phyloP scores from a whole-genome alignment of 2,797 vertebrate genomes.

The Heterohyrax brucei region DNA sequence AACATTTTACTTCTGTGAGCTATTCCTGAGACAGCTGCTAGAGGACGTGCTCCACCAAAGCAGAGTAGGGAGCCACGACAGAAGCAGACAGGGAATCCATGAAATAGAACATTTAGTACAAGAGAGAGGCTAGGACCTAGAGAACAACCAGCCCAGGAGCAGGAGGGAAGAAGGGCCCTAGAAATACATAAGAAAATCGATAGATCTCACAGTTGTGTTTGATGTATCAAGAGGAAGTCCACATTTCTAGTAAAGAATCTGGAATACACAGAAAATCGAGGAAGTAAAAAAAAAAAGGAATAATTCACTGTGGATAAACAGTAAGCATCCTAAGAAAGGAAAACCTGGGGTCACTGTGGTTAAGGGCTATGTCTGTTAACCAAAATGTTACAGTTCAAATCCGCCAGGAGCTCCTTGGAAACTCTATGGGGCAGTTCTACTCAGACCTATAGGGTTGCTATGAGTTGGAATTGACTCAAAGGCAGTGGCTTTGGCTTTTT shows the following conservation, averaged over 20 bases:
- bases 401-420: too few species aligned
- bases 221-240: neutral
- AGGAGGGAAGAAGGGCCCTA: neutral
- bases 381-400: too few species aligned
- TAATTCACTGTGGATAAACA: neutral
- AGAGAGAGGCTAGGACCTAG: neutral
- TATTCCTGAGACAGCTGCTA: neutral
- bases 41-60: neutral
- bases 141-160: neutral
- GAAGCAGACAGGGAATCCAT: neutral
- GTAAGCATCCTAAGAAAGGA: neutral
- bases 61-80: neutral
- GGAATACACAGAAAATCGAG: neutral
- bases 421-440: too few species aligned
- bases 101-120: neutral
- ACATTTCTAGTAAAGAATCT: neutral
- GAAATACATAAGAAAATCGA: neutral
- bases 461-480: too few species aligned
- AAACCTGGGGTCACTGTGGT: too few species aligned
- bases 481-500: too few species aligned
- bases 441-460: too few species aligned
- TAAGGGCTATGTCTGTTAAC: too few species aligned
- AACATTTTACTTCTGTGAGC: neutral
- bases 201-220: neutral
- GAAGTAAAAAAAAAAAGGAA: neutral